Base-by-base conservation (phyloP, 2,888 invertebrate species). In the Chloroclysta siterata region DNA sequence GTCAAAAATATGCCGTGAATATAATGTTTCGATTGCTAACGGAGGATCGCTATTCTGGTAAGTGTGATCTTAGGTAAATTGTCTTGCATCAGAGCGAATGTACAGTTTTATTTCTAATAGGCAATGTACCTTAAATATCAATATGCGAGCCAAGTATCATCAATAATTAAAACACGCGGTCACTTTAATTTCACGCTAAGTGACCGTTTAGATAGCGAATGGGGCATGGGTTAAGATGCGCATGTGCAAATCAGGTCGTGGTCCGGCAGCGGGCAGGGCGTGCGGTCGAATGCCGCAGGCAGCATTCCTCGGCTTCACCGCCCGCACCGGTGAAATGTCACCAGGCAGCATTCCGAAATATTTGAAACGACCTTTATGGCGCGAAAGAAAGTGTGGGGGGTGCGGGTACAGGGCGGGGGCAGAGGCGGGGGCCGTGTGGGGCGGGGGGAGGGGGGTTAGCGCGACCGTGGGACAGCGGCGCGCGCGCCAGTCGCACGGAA, bases 391-490 rank as follows among this genome's bases (percentile, higher is more conserved):
- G 92, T 91, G 90, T 80, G 77, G 76, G 83, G 82, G 83, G 82
- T 72, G 80, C 73, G 83, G 80, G 78, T 77, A 81, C 92, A 94
- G 94, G 94, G 93, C 90, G 5, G 94, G 94, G 94, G 93, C 90
- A 14, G 7, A 4, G 7, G 36, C 36, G 76, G 83, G 82, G 82
- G 82, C 70, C 79, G 72, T 22, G 22, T 22, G 82, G 79, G 78
- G 77, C 81, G 14, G 44, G 8, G 92, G 94, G 94, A 94, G 93
- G 90, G 41, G 41, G 41, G 41, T 91, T 22, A 22, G 89, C 93
- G 90, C 93, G 94, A 94, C 94, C 94, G 94, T 94, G 94, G 94
- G 94, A 94, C 94, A 94, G 94, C 94, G 94, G 93, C 94, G 93
- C 92, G 90, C 90, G 89, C 89, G 88, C 88, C 87, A 89, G 86